Evolutionary conservation across 1,140 invertebrate species (phyloP).

Genomic region (Cyrtorhinus lividipennis): DNA sequence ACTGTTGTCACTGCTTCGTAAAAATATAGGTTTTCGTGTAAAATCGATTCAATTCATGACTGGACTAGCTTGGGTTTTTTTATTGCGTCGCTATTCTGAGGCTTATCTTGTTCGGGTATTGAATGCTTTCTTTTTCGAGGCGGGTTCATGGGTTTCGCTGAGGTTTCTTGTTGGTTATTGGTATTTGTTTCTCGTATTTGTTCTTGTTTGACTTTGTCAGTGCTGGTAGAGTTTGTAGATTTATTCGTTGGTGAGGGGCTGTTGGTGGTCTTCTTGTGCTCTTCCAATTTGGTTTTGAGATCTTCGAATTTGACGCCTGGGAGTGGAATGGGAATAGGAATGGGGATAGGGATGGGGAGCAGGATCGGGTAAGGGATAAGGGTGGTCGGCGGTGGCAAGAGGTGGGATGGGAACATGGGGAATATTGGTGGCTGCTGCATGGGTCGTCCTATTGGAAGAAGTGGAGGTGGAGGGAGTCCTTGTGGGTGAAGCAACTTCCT

Average conservation of each 20-base stretch:
- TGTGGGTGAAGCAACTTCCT: constrained; percentile 27
- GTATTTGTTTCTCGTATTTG: too few relatives aligned
- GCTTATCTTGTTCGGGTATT: too few relatives aligned
- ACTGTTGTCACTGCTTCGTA: too few relatives aligned
- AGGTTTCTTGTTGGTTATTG: not conserved
- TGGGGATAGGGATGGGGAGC: constrained; percentile 64
- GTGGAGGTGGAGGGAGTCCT: constrained; percentile 24
- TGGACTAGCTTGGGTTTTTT: constrained; percentile 16
- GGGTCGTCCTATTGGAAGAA: constrained; percentile 24
- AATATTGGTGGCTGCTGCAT: constrained; percentile 20
- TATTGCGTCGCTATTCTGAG: constrained; percentile 8
- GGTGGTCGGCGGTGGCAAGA: constrained; percentile 56
- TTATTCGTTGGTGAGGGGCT: not conserved
- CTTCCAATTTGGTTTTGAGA: not conserved
- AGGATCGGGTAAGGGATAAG: constrained; percentile 69
- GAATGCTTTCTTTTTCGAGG: constrained; percentile 16
- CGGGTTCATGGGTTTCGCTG: constrained; percentile 10
- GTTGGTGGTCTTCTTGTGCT: too few relatives aligned
- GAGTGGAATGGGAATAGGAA: constrained; percentile 57
- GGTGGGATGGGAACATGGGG: constrained; percentile 29
- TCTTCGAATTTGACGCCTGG: constrained; percentile 27
- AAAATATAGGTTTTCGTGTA: too few relatives aligned
- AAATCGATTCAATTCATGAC: too few relatives aligned
- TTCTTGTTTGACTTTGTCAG: not conserved
- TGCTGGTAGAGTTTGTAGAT: not conserved